Evolutionary conservation across 2,797 vertebrate genomes (phyloP).

Genomic region (Champsocephalus gunnari): DNA sequence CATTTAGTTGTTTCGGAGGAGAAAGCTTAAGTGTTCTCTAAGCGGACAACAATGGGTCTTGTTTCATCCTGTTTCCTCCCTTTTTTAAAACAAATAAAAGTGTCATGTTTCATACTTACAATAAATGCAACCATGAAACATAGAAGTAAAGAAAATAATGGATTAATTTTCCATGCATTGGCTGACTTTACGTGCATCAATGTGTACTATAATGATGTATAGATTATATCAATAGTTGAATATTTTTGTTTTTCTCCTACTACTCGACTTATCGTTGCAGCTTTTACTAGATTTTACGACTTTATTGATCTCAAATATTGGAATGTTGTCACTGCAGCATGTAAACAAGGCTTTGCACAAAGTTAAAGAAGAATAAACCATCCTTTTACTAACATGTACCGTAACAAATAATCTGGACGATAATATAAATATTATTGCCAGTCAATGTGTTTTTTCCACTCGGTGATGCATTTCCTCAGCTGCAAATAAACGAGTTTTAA

Average conservation of each 20-base stretch:
- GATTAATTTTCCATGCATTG: not conserved
- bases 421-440: not conserved
- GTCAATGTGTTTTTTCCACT: not conserved
- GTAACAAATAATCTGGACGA: not conserved
- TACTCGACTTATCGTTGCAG: not conserved
- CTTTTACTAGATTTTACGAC: not conserved
- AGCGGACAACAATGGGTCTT: slow-evolving; percentile 9
- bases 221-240: not conserved
- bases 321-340: no score
- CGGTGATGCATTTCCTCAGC: not conserved
- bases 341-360: no score
- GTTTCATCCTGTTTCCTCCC: not conserved
- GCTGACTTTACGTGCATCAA: not conserved
- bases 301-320: no score
- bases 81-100: not conserved
- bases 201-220: not conserved
- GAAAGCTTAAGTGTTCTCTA: slow-evolving; percentile 14
- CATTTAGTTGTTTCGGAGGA: slow-evolving; percentile 16
- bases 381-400: not conserved
- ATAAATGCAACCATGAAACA: not conserved
- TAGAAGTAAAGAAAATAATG: not conserved
- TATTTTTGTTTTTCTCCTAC: not conserved
- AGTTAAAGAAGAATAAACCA: no score
- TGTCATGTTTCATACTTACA: not conserved
- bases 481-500: not conserved